phyloP scores from a whole-genome alignment of 2,888 invertebrate species.

The Unio pictorum region DNA sequence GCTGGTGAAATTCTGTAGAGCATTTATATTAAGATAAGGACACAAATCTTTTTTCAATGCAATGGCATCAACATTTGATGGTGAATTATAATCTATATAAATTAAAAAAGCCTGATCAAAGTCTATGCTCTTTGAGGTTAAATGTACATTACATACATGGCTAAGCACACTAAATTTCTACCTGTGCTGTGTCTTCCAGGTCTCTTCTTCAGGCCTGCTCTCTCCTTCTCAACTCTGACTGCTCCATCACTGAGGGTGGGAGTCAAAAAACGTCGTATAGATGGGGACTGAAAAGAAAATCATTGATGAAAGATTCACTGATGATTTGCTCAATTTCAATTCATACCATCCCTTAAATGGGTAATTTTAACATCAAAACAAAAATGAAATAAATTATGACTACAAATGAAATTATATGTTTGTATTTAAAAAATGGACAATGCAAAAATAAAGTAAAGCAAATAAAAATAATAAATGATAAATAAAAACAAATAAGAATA shows the following conservation, averaged over 20 bases:
- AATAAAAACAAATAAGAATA: too few species aligned
- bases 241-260: conserved; percentile 71
- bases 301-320: not conserved
- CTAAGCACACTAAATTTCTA: conserved; percentile 15
- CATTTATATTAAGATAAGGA: too few species aligned
- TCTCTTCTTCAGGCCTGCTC: conserved; percentile 68
- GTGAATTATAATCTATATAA: not conserved
- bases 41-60: not conserved
- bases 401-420: too few species aligned
- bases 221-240: conserved; percentile 65
- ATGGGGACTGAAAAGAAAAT: conserved; percentile 50
- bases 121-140: not conserved
- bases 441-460: too few species aligned
- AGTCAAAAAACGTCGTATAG: conserved; percentile 68
- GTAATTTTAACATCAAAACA: too few species aligned
- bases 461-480: too few species aligned
- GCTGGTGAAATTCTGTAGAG: too few species aligned
- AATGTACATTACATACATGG: not conserved
- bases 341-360: too few species aligned
- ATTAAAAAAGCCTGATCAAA: not conserved
- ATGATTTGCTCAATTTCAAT: too few species aligned
- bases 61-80: not conserved
- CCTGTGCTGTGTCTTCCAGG: conserved; percentile 61
- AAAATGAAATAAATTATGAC: too few species aligned
- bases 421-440: too few species aligned